phyloP scores from a whole-genome alignment of 2,113 vertebrate species.

The Mustela nigripes region DNA sequence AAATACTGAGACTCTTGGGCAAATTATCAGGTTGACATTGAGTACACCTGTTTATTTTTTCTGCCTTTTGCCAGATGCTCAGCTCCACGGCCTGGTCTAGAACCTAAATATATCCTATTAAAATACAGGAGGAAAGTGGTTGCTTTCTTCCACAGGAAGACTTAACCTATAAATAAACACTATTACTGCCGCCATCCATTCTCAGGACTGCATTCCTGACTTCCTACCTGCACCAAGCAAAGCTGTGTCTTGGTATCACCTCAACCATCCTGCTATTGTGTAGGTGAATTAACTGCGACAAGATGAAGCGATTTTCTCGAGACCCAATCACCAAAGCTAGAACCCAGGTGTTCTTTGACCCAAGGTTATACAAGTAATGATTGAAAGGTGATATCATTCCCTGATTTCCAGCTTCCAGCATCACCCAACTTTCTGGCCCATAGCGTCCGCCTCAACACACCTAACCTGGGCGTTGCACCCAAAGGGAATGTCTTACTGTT shows the following conservation, averaged over 20 bases:
- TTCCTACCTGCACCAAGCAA: neutral
- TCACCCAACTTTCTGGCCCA: neutral
- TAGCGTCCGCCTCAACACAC: neutral
- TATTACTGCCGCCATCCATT: neutral
- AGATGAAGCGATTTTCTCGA: neutral
- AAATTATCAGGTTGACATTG: constrained; percentile 9
- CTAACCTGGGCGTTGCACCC: neutral
- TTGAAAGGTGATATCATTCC: neutral
- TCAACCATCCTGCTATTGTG: neutral
- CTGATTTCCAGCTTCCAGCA: neutral
- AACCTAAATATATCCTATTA: neutral
- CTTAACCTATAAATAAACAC: neutral
- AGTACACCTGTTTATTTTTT: neutral
- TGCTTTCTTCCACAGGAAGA: neutral
- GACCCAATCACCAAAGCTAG: neutral
- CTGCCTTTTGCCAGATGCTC: constrained; percentile 15
- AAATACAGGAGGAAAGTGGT: neutral
- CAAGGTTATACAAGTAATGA: neutral
- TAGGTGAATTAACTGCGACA: neutral
- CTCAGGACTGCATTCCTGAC: neutral
- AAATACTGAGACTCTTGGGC: neutral
- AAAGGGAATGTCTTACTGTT: neutral
- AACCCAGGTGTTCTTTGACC: neutral
- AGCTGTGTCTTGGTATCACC: neutral
- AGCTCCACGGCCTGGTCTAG: neutral